Conservation (phyloP, 2,888 invertebrate species). For the Hermodice carunculata region DNA sequence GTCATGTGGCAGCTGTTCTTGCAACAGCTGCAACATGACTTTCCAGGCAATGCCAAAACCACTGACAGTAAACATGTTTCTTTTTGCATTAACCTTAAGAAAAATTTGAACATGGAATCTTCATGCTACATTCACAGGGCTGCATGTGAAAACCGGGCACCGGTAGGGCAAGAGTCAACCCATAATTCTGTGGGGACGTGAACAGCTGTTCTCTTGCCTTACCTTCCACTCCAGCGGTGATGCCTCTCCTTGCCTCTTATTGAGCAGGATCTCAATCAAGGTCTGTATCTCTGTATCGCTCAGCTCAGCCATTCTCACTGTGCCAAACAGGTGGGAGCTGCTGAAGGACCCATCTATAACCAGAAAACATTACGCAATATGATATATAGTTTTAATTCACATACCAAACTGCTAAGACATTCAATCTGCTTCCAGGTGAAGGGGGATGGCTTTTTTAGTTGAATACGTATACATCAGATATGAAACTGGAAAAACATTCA, state of each 20-base stretch:
- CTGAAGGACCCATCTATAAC: not conserved
- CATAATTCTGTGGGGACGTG: too few species aligned
- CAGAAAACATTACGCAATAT: not conserved
- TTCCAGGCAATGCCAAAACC: too few species aligned
- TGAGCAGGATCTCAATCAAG: constrained; percentile 88
- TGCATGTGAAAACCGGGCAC: too few species aligned
- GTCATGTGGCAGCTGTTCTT: too few species aligned
- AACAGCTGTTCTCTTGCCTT: not conserved
- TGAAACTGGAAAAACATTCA: not conserved
- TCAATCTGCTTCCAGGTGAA: not conserved
- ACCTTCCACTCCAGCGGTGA: constrained; percentile 14
- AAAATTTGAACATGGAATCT: too few species aligned
- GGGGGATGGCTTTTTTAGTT: too few species aligned
- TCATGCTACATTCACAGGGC: too few species aligned
- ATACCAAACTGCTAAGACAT: not conserved
- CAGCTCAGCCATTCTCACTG: constrained; percentile 84
- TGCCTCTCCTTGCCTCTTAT: constrained; percentile 73
- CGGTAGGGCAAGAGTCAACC: too few species aligned
- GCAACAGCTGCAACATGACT: too few species aligned
- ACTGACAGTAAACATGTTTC: too few species aligned
- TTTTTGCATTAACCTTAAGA: too few species aligned
- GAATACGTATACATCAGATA: not conserved
- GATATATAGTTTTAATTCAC: not conserved
- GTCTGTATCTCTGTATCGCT: constrained; percentile 90
- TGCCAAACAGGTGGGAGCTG: constrained; percentile 46